Evolutionary conservation across 2,113 vertebrate species (phyloP).

Genomic region (Anhinga rufa): DNA sequence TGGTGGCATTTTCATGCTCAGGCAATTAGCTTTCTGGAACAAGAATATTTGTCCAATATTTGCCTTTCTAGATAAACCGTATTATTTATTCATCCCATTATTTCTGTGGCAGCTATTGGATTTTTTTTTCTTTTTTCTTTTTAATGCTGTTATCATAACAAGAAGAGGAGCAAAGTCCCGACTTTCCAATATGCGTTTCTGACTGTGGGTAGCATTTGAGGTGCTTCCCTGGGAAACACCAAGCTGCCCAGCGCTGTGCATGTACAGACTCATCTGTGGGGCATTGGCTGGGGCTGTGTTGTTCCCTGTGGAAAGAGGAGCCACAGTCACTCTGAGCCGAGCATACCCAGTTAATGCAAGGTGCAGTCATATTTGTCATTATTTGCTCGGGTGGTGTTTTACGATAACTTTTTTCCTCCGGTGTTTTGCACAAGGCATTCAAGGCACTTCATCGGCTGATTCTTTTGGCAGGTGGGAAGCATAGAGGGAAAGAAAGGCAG

Average conservation of each 20-base stretch:
- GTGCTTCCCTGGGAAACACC: neutral
- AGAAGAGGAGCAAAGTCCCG: neutral
- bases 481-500: slow-evolving; percentile 1
- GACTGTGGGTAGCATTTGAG: neutral
- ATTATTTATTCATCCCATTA: slow-evolving; percentile 20
- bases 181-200: neutral
- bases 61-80: neutral
- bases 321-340: neutral
- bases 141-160: neutral
- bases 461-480: slow-evolving; percentile 38
- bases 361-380: neutral
- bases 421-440: neutral
- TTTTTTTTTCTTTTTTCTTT: neutral
- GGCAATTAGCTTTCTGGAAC: slow-evolving; percentile 26
- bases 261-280: neutral
- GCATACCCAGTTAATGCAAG: neutral
- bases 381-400: slow-evolving; percentile 7
- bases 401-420: slow-evolving; percentile 6
- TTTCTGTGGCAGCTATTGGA: neutral
- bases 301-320: neutral
- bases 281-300: neutral
- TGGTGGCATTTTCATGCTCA: neutral
- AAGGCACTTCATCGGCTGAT: slow-evolving; percentile 5
- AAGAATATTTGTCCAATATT: slow-evolving; percentile 25
- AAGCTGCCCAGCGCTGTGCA: neutral